Evolutionary conservation across 2,888 invertebrate species (phyloP).

Genomic region (Cantharis lateralis): DNA sequence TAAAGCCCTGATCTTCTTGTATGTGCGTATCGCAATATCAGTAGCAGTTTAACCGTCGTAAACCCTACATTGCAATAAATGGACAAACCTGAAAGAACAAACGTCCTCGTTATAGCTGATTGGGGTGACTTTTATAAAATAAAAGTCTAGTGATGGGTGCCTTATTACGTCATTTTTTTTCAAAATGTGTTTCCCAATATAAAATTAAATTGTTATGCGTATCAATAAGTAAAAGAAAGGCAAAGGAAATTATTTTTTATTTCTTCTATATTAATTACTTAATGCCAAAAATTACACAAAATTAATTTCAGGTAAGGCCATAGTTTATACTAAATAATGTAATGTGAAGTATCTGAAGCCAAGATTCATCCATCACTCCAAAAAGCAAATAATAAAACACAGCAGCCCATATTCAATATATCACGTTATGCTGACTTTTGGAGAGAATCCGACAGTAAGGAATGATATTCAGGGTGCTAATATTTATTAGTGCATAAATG

Average conservation of each 20-base stretch:
- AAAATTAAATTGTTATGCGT: constrained; percentile 7
- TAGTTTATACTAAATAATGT: not conserved
- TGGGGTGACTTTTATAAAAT: constrained; percentile 31
- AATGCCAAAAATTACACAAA: not conserved
- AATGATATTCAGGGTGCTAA: constrained; percentile 34
- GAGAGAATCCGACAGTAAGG: constrained; percentile 25
- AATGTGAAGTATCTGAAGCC: constrained; percentile 16
- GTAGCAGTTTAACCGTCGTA: constrained; percentile 39
- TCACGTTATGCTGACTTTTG: constrained; percentile 29
- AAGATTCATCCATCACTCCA: constrained; percentile 34
- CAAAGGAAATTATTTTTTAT: not conserved
- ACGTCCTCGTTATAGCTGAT: constrained; percentile 33
- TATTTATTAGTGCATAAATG: constrained; percentile 34
- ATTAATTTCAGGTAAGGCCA: not conserved
- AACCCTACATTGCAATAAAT: constrained; percentile 38
- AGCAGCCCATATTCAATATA: constrained; percentile 33
- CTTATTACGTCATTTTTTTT: constrained; percentile 28
- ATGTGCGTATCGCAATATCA: constrained; percentile 39
- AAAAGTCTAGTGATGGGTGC: constrained; percentile 27
- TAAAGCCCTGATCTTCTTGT: constrained; percentile 33
- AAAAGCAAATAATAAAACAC: constrained; percentile 37
- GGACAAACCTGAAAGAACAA: constrained; percentile 34
- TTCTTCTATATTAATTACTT: not conserved
- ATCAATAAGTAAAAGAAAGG: not conserved
- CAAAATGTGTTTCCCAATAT: constrained; percentile 18